Base-by-base conservation (phyloP, 2,888 invertebrate genomes). In the Branchellion lobata region DNA sequence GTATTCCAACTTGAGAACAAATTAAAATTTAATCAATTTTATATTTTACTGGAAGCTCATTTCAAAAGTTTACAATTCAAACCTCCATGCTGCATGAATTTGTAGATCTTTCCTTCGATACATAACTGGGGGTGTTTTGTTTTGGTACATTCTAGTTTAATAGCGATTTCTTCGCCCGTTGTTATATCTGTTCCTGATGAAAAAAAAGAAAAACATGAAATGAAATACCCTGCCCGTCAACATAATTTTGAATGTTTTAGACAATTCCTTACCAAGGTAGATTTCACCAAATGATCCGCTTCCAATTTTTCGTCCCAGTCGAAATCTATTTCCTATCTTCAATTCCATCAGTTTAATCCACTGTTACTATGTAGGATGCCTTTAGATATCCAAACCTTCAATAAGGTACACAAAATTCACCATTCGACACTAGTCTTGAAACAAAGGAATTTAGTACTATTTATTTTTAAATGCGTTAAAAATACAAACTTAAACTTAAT, bases 211-310 rank as follows among this genome's bases (percentile, higher is more conserved):
- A n/a, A n/a, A n/a, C n/a, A n/a, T n/a, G n/a, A n/a, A n/a, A n/a
- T n/a, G n/a, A n/a, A n/a, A n/a, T n/a, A n/a, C n/a, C n/a, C n/a
- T n/a, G n/a, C n/a, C n/a, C n/a, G n/a, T n/a, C n/a, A n/a, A n/a
- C n/a, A n/a, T n/a, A n/a, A n/a, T n/a, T n/a, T n/a, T n/a, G n/a
- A n/a, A n/a, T n/a, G 14, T n/a, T 65, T n/a, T 33, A 57, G 18
- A 65, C 27, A n/a, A 65, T 5, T 75, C 88, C 91, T 91, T 89
- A 94, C 95, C 97, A 88, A 98, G 90, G 90, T 99, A 99, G 89
- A 99, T 99, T 90, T 99, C 98, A 86, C 99, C 99, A 89, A 99
- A 99, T 80, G 98, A 99, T 84, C 99, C 99, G 87, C 96, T 96
- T 86, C 98, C 96, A 88, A 98, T 96, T 91, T 97, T 97, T 86